Conservation (phyloP, 2,113 vertebrate species). For the Phalacrocorax pelagicus region DNA sequence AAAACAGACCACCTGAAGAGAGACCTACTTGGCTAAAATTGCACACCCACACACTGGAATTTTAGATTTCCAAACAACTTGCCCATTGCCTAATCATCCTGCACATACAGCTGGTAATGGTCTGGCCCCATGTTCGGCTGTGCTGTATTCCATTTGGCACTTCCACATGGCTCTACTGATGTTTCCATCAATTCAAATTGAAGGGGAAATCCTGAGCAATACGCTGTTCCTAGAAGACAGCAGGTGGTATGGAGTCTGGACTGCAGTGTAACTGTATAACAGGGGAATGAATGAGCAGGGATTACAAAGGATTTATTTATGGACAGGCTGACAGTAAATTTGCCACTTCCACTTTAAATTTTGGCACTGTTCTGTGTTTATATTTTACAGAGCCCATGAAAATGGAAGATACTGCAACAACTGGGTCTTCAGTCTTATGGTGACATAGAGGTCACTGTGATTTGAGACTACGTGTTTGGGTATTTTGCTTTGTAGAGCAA, state of each 20-base stretch:
- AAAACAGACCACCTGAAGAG: background rate
- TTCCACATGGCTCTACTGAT: background rate
- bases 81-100: background rate
- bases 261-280: background rate
- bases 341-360: background rate
- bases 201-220: background rate
- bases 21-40: background rate
- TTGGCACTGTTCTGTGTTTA: background rate
- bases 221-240: background rate
- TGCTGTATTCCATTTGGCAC: background rate
- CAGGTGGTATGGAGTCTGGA: background rate
- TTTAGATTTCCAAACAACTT: background rate
- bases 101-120: background rate
- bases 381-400: background rate
- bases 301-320: background rate
- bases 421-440: accelerated
- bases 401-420: background rate
- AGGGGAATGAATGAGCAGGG: background rate
- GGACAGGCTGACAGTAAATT: background rate
- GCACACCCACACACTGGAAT: background rate
- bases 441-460: background rate
- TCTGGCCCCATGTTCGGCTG: background rate
- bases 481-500: background rate
- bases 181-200: background rate
- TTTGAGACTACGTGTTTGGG: background rate